These are phyloP conservation scores for Antedon bifida DNA, from an alignment of 35 echinoderm and acorn worm genomes.

Conservation along the genomic window DNA sequence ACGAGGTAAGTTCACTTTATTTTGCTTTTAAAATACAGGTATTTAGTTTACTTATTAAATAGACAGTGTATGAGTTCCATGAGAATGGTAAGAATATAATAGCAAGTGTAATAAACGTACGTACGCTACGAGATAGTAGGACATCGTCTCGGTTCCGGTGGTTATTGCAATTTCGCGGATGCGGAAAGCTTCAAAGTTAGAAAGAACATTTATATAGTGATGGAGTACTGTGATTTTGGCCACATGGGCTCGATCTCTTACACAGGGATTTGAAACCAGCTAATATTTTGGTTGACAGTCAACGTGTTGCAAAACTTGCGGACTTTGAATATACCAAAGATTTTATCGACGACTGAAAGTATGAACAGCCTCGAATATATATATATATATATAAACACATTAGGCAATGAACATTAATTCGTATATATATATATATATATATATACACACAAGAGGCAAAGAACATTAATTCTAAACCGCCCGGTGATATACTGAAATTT, in stretches of 20 bases:
- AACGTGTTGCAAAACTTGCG: neutral
- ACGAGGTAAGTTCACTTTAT: neutral
- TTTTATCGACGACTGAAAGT: neutral
- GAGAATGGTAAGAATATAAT: too few species aligned
- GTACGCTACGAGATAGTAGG: neutral
- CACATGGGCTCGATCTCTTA: neutral
- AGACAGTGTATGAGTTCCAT: too few species aligned
- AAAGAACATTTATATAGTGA: neutral
- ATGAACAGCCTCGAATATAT: neutral
- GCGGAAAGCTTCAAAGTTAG: neutral
- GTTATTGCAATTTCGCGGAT: neutral
- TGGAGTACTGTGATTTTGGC: conserved; percentile 16
- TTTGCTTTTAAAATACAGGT: neutral
- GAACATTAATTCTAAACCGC: too few species aligned
- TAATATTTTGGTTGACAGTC: neutral
- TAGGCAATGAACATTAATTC: too few species aligned
- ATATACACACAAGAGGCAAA: too few species aligned
- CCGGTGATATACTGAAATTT: too few species aligned
- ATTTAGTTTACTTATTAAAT: too few species aligned
- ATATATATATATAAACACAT: too few species aligned
- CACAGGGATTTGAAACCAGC: conserved; percentile 1
- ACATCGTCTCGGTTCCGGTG: neutral
- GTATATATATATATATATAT: too few species aligned
- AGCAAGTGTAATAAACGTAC: too few species aligned
- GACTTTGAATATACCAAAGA: neutral